Evolutionary conservation across 1,140 invertebrate species (phyloP), one percentile per base, ranked within the genome.

Genomic region (Neodiprion pinetum): DNA sequence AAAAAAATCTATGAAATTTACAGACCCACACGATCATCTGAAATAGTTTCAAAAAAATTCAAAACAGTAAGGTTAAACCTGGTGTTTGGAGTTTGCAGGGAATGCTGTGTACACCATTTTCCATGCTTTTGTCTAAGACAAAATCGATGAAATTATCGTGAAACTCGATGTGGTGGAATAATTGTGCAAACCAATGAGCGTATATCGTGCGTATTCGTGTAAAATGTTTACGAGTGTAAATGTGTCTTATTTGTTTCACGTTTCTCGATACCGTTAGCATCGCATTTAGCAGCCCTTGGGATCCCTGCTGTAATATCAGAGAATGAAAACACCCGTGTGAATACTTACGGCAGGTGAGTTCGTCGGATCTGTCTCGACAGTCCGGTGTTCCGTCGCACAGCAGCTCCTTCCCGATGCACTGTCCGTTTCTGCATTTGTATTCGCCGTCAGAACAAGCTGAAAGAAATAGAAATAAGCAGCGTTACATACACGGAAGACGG

Each of bases 311-410:
- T 14, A 65, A 21, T 14, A 14, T 65, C 61, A 65, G 7, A 7
- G 17, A 65, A 65, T 17, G 61, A 14, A 65, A 65, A 65, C 61
- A 21, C 7, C 12, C 61, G 17, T 3, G 28, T 5, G 69, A 67
- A 76, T 82, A 90, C 89, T 91, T 86, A 91, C 90, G 85, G 83
- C 92, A 93, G 72, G 89, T 88, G 75, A 86, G 84, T 81, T 93
- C 92, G 79, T 93, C 92, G 53, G 92, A 91, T 75, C 84, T 82
- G 67, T 92, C 90, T 21, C 81, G 79, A 82, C 93, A 94, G 78
- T 95, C 92, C 65, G 74, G 61, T 1, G 85, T 75, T 12, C 90
- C 88, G 84, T 96, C 89, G 87, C 95, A 96, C 47, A 90, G 89
- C 70, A 87, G 85, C 72, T 83, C 87, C 14, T 81, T 80, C 48